Evolutionary conservation across 2,113 vertebrate species (phyloP).

Genomic region (Uropsilus gracilis): DNA sequence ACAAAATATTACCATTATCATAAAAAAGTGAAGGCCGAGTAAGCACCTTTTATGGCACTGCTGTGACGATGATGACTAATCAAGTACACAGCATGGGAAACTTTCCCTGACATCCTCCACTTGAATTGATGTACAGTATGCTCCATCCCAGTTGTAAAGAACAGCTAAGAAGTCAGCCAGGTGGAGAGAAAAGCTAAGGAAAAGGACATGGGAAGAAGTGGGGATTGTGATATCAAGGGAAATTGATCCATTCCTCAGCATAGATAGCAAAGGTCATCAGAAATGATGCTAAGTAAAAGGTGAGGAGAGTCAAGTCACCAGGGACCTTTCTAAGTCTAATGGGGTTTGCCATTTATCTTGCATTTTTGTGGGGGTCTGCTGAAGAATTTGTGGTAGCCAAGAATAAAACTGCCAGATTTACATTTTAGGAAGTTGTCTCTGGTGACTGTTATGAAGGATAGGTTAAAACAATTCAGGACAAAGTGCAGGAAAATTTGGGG

Average conservation of each 20-base stretch:
- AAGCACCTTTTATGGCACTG: neutral
- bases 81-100: neutral
- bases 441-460: neutral
- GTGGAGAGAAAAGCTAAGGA: neutral
- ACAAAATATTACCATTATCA: neutral
- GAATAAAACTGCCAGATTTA: neutral
- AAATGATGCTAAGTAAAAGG: neutral
- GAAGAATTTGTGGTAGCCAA: constrained; percentile 24
- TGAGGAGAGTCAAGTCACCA: neutral
- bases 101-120: neutral
- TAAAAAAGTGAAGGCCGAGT: neutral
- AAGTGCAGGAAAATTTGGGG: neutral
- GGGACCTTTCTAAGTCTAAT: neutral
- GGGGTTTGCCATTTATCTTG: neutral
- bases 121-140: neutral
- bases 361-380: neutral
- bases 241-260: neutral
- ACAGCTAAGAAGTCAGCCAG: neutral
- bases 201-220: neutral
- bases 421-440: constrained; percentile 19
- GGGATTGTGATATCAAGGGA: neutral
- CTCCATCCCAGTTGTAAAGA: neutral
- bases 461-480: neutral
- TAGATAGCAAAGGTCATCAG: neutral
- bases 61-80: too few relatives aligned